Conservation (phyloP, 2,888 invertebrate genomes). For the Adela reaumurella region DNA sequence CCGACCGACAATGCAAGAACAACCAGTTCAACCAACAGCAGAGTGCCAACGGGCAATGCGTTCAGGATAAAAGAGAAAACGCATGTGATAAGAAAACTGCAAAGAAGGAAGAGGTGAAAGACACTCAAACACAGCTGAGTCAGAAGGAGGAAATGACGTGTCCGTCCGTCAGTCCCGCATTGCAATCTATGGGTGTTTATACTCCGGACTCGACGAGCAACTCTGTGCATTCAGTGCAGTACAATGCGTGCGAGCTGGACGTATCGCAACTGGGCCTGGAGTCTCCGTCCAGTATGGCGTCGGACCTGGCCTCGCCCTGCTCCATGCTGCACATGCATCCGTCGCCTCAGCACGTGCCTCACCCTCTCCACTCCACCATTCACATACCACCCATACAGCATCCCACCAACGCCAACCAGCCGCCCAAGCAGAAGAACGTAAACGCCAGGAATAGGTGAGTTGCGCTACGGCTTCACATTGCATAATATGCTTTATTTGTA, state of each 20-base stretch:
- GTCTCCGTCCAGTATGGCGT: slow-evolving; percentile 84
- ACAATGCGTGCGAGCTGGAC: slow-evolving; percentile 78
- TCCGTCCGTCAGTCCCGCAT: slow-evolving; percentile 52
- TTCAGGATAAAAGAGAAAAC: slow-evolving; percentile 26
- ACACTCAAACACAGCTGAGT: slow-evolving; percentile 13
- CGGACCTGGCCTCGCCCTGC: slow-evolving; percentile 79
- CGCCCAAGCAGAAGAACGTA: slow-evolving; percentile 48
- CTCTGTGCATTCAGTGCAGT: slow-evolving; percentile 76
- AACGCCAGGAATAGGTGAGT: slow-evolving; percentile 42
- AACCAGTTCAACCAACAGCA: slow-evolving; percentile 6
- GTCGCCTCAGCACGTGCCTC: slow-evolving; percentile 59
- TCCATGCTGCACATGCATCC: slow-evolving; percentile 62
- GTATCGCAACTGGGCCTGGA: slow-evolving; percentile 81
- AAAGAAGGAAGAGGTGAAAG: slow-evolving; percentile 46
- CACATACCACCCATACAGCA: slow-evolving; percentile 40
- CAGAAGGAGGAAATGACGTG: slow-evolving; percentile 39
- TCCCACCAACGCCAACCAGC: slow-evolving; percentile 29
- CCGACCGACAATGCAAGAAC: slow-evolving; percentile 19
- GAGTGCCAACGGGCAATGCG: slow-evolving; percentile 30
- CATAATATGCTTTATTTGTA: too few relatives aligned
- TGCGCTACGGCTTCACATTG: too few relatives aligned
- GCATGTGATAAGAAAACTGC: slow-evolving; percentile 43
- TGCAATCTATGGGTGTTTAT: slow-evolving; percentile 82
- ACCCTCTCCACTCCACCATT: slow-evolving; percentile 34
- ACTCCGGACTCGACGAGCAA: slow-evolving; percentile 82